Base-by-base conservation (phyloP, 2,888 invertebrate species). In the Hypsopygia costalis region DNA sequence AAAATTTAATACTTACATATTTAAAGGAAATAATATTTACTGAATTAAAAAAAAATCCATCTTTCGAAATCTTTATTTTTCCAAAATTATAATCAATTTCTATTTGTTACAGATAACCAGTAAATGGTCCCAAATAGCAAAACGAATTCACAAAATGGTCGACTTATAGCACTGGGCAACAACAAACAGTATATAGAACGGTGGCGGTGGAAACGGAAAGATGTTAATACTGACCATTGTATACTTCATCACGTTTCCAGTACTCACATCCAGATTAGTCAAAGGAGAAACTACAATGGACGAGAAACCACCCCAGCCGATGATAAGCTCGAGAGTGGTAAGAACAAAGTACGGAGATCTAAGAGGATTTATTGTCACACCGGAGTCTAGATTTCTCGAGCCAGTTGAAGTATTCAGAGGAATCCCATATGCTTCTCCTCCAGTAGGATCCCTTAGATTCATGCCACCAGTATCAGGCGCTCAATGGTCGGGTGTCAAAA, bases 401-500 rank as follows among this genome's bases (percentile, higher is more conserved):
- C 94, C 95, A 41, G 97, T 98, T 11, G 98, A 98, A 78, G 95
- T 96, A 50, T 98, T 97, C 76, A 91, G 95, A 36, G 98, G 98
- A 5, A 94, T 98, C 44, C 98, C 98, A 3, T 98, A 98, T 79
- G 98, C 98, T 16, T 96, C 97, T 34, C 95, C 98, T 11, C 97
- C 98, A 22, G 89, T 95, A 31, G 97, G 96, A 4, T 93, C 94
- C 43, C 87, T 98, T 46, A 91, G 98, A 44, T 98, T 98, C 79
- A 98, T 98, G 97, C 98, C 98, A 7, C 98, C 98, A 11, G 97
- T 97, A 11, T 96, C 95, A 45, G 97, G 97, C 16, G 95, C 97
- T 39, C 93, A 96, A 71, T 97, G 97, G 97, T 93, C 94, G 41
- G 97, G 96, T 28, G 95, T 97, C 31, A 94, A 95, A 78, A 93